These are phyloP conservation scores for Coptotermes formosanus DNA, from an alignment of 1,140 invertebrate species.

Conservation along the genomic window DNA sequence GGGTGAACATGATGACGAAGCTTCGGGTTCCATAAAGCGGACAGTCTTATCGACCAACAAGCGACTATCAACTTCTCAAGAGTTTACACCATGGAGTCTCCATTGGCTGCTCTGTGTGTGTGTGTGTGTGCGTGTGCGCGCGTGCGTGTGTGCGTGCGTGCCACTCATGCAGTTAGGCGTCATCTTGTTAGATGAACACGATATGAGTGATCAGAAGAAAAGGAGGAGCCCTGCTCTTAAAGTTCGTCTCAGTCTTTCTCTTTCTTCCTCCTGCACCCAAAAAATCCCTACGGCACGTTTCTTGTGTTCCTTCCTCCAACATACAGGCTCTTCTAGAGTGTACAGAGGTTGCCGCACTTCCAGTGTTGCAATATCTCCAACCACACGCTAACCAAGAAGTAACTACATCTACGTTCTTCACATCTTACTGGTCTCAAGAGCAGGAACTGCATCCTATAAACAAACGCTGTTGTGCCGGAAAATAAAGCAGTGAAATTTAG, in stretches of 20 bases:
- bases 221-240: not conserved
- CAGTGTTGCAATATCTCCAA: constrained; percentile 6
- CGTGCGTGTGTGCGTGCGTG: no score
- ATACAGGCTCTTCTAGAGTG: not conserved
- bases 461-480: not conserved
- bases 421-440: not conserved
- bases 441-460: not conserved
- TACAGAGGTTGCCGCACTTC: not conserved
- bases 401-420: not conserved
- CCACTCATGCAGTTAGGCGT: not conserved
- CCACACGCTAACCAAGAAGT: constrained; percentile 9
- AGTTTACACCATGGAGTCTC: no score
- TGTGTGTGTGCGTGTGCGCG: no score
- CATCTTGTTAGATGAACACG: constrained; percentile 3
- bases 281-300: constrained; percentile 18
- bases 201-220: not conserved
- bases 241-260: not conserved
- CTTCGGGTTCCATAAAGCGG: no score
- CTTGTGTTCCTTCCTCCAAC: constrained; percentile 8
- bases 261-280: constrained; percentile 14
- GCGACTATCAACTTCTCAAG: no score
- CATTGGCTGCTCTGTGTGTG: no score
- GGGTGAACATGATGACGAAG: no score
- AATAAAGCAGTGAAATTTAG: no score
- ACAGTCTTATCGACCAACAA: no score